Evolutionary conservation across 2,888 invertebrate species (phyloP).

Genomic region (Cheilosia impressa): DNA sequence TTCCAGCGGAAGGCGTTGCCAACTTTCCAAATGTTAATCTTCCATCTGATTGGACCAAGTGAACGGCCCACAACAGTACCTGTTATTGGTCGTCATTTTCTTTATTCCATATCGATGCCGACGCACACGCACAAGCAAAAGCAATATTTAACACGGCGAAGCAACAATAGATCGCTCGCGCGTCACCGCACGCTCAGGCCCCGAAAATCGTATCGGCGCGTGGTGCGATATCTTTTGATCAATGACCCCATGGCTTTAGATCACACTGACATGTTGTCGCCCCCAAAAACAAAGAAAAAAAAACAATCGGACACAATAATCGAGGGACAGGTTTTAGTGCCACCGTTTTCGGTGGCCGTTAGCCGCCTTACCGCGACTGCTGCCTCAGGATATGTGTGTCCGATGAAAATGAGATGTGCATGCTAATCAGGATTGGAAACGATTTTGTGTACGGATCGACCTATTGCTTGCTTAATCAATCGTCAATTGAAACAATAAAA

Average conservation of each 20-base stretch:
- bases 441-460: background rate
- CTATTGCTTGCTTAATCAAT: constrained; percentile 41
- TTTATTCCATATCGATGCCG: constrained; percentile 15
- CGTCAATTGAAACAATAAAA: constrained; percentile 56
- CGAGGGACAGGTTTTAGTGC: constrained; percentile 50
- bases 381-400: constrained; percentile 52
- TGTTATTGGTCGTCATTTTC: constrained; percentile 56
- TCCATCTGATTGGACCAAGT: constrained; percentile 55
- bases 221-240: constrained; percentile 53
- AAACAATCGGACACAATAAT: constrained; percentile 36
- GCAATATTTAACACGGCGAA: background rate
- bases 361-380: background rate
- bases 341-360: constrained; percentile 16
- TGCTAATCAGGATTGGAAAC: constrained; percentile 53
- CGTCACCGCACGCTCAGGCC: background rate
- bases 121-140: constrained; percentile 44
- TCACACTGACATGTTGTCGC: constrained; percentile 42
- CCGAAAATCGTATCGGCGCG: constrained; percentile 32
- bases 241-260: constrained; percentile 50
- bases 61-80: constrained; percentile 23
- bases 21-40: constrained; percentile 49
- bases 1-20: constrained; percentile 59
- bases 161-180: constrained; percentile 17
- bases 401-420: constrained; percentile 46
- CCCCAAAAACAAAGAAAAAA: background rate